Conservation (phyloP, 2,888 invertebrate species). For the Himalopsyche japonica region DNA sequence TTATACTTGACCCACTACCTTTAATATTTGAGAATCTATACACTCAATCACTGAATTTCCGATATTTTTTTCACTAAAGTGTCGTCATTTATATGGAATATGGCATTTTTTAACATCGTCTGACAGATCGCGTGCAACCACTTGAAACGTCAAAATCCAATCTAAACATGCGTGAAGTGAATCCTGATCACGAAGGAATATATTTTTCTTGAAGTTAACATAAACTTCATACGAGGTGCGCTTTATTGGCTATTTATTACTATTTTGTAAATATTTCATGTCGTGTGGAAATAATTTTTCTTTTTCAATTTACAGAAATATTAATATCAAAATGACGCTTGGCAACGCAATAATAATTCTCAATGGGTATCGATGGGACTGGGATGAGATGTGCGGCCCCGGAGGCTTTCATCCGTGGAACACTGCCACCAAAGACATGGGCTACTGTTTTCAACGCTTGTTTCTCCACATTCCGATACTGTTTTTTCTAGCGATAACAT, state of each 20-base stretch:
- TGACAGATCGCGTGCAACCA: neutral
- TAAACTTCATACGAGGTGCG: neutral
- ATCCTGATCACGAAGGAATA: neutral
- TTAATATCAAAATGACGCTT: constrained; percentile 3
- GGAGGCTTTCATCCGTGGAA: constrained; percentile 73
- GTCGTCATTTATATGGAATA: neutral
- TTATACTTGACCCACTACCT: neutral
- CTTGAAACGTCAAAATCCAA: neutral
- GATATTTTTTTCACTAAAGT: neutral
- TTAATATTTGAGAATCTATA: neutral
- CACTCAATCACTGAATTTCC: neutral
- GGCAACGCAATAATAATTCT: neutral
- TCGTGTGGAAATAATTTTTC: neutral
- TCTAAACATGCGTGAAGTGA: neutral
- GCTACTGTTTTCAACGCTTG: constrained; percentile 83
- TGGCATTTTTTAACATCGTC: neutral
- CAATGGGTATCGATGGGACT: constrained; percentile 63
- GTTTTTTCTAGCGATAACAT: constrained; percentile 71
- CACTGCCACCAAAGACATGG: constrained; percentile 71
- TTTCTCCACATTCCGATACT: constrained; percentile 77
- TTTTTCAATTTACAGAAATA: constrained; percentile 15
- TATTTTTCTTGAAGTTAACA: neutral
- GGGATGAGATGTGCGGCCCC: constrained; percentile 78
- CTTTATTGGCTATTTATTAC: neutral
- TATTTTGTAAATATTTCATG: neutral